A percentile compares a stretch with the other conserved stretches of the same genome.
Evolutionary conservation across 2,888 invertebrate genomes (phyloP).

Genomic region (Luperina testacea): DNA sequence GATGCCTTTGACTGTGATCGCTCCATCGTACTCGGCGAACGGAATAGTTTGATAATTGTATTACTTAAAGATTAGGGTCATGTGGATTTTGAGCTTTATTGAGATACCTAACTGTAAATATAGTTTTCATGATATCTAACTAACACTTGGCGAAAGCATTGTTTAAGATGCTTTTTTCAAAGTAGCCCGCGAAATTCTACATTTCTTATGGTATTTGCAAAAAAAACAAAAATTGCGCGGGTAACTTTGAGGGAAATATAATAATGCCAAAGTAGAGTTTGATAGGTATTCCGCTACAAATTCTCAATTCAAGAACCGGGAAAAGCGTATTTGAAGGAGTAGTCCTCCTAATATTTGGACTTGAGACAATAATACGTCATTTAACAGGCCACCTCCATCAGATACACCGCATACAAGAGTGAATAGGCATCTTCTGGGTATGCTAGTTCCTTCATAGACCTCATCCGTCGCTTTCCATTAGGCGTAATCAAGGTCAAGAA

Average conservation of each 20-base stretch:
- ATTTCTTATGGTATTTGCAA: neutral
- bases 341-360: neutral
- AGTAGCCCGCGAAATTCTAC: neutral
- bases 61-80: neutral
- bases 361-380: neutral
- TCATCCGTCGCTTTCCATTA: no score
- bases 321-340: neutral
- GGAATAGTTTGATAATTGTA: slow-evolving; percentile 1
- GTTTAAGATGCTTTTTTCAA: neutral
- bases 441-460: no score
- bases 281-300: neutral
- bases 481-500: no score
- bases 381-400: neutral
- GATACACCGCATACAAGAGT: no score
- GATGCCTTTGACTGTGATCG: neutral
- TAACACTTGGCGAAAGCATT: no score
- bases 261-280: no score
- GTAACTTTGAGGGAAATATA: neutral
- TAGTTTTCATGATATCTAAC: neutral
- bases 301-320: neutral
- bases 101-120: neutral
- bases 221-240: neutral
- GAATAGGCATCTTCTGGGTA: no score
- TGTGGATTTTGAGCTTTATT: neutral
- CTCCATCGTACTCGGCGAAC: neutral